phyloP scores from a whole-genome alignment of 1,140 invertebrate genomes.

The Drosophila subobscura region DNA sequence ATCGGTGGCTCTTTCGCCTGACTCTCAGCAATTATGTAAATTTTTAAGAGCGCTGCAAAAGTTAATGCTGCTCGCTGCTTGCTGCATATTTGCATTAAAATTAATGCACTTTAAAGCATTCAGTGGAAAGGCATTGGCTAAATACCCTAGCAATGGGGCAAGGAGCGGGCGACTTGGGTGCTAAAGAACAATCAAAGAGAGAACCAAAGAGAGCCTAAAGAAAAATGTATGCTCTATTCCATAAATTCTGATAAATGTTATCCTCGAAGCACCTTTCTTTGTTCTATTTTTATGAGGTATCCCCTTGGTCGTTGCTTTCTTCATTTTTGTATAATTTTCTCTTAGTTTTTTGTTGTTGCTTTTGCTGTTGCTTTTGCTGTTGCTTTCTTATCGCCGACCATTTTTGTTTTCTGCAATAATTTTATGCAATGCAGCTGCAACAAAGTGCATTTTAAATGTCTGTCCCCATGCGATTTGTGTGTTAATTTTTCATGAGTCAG shows the following conservation, averaged over 20 bases:
- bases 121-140: conserved; percentile 26
- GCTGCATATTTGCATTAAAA: conserved; percentile 77
- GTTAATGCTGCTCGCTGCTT: conserved; percentile 75
- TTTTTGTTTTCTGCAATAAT: conserved; percentile 57
- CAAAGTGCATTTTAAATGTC: conserved; percentile 79
- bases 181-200: background rate
- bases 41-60: conserved; percentile 67
- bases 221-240: background rate
- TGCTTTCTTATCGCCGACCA: conserved; percentile 47
- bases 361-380: conserved; percentile 7
- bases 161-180: too few relatives aligned
- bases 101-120: conserved; percentile 75
- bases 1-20: conserved; percentile 23
- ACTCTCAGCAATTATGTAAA: conserved; percentile 73
- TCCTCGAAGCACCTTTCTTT: too few relatives aligned
- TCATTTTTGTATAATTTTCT: background rate
- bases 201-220: background rate
- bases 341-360: too few relatives aligned
- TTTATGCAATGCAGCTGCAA: conserved; percentile 53
- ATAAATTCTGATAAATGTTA: too few relatives aligned
- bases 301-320: background rate
- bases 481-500: conserved; percentile 70
- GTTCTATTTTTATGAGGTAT: background rate
- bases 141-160: background rate
- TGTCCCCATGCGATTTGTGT: conserved; percentile 57